A percentile compares a stretch with the other conserved stretches of the same genome.
These are phyloP conservation scores for Bombus pascuorum DNA, from an alignment of 1,140 invertebrate species.

Conservation along the genomic window DNA sequence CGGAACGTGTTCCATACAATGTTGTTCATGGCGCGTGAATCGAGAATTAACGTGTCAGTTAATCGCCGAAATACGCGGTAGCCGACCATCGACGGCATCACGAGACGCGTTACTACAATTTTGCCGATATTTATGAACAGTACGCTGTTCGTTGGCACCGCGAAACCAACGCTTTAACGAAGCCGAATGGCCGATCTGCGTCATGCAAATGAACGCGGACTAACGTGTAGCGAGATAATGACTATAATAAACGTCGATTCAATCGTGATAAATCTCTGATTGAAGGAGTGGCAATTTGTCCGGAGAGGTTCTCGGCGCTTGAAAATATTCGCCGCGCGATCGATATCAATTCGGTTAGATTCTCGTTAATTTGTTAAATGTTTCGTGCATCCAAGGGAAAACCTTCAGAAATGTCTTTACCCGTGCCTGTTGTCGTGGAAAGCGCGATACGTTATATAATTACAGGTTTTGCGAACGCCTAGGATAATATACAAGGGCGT, in stretches of 20 bases:
- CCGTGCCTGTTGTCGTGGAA: neutral
- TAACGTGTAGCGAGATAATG: constrained; percentile 35
- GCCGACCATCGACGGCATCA: too few species aligned
- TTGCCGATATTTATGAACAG: constrained; percentile 40
- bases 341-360: neutral
- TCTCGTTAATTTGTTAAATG: neutral
- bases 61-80: too few species aligned
- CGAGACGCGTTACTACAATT: constrained; percentile 14
- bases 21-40: too few species aligned
- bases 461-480: neutral
- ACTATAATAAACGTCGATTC: constrained; percentile 37
- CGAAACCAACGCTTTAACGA: neutral
- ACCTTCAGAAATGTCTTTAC: neutral
- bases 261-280: constrained; percentile 39
- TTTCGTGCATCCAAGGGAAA: neutral
- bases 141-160: neutral
- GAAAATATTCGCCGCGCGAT: neutral
- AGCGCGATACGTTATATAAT: neutral
- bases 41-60: too few species aligned
- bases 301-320: too few species aligned
- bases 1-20: too few species aligned
- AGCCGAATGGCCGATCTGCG: neutral
- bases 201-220: constrained; percentile 33
- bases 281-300: constrained; percentile 15
- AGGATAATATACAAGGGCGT: neutral